Evolutionary conservation across 2,113 vertebrate species (phyloP), one percentile per base, ranked within the genome.

Genomic region (Salvator merianae): DNA sequence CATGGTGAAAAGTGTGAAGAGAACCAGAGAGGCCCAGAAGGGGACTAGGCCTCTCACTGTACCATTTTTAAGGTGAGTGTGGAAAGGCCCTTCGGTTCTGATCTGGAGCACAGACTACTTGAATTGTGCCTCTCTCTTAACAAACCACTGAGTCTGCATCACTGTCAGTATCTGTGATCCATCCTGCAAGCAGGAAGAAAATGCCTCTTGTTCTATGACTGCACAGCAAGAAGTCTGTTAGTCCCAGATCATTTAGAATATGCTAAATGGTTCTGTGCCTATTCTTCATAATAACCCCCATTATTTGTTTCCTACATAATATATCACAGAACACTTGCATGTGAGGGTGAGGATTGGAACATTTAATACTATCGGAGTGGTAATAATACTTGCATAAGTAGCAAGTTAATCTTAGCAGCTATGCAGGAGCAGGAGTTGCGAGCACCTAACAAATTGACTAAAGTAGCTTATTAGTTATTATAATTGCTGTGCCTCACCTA

Each of bases 401-500:
- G 70, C 68, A 87, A 86, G 69, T 88, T 91, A 88, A 92, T 89
- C 87, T 84, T 84, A 77, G 77, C 16, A 20, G 73, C 72, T 59
- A n/a, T 28, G 26, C n/a, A 70, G 85, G 36, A 73, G 84, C 83
- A 72, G 63, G 59, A 79, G n/a, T 72, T 0, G 0, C 12, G 30
- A 89, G 86, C 84, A 26, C 72, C 55, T 20, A 70, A 84, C 50
- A 71, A 76, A 91, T 85, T 0, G 7, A 84, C 78, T 81, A 82
- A 53, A 80, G 8, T 66, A 90, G 69, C 59, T 89, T 90, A 84
- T 89, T 91, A 87, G 82, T 88, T 81, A 79, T 83, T 88, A 91
- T 86, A 89, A 89, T 86, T 87, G 71, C 55, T 59, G 7, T 81
- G 87, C 86, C 20, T 77, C 80, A 63, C 43, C 82, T 74, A 76